Base-by-base conservation (phyloP, 1,140 invertebrate genomes). In the Sarcophaga peregrina region DNA sequence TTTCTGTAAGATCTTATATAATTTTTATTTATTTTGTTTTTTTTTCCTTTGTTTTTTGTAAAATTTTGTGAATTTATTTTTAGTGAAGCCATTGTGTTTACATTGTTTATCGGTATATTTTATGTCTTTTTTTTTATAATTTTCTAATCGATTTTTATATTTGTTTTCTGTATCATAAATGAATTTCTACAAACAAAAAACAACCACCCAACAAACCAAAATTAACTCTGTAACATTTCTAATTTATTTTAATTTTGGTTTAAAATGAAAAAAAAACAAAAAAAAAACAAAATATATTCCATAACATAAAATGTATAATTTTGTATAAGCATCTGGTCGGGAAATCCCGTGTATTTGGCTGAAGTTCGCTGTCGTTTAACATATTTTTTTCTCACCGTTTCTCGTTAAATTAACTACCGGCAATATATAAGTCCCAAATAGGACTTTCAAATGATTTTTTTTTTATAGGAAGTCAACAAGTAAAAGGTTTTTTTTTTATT, bases 331-430 rank as follows among this genome's bases (percentile, higher is more conserved):
- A 90, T 91, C 90, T 90, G 89, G 88, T 85, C 88, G 87, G 87
- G 86, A 87, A 89, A 87, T 87, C 85, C 89, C 89, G 89, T 90
- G 89, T 90, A 88, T 84, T 90, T 90, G 89, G 89, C 87, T 89
- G 88, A 88, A 87, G 86, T 85, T 85, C 85, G 83, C 47, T 82
- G 83, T 84, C 81, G 83, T 82, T 46, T 68, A 8, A 50, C 13
- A 50, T 17, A n/a, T 78, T 47, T 47, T 74, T 13, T 48, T 76
- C 62, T 4, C 20, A 68, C 50, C 6, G n/a, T 50, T 50, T 78
- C 5, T 17, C 20, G 75, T 78, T 78, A 78, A 78, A 78, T 78
- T 78, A 78, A 78, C 75, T 52, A 78, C 75, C 50, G 75, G 17
- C 47, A 78, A 78, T 78, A 25, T 78, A 25, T 5, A 8, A 25